Evolutionary conservation across 1,140 invertebrate species (phyloP), one percentile per base, ranked within the genome.

Genomic region (Oryzaephilus surinamensis): DNA sequence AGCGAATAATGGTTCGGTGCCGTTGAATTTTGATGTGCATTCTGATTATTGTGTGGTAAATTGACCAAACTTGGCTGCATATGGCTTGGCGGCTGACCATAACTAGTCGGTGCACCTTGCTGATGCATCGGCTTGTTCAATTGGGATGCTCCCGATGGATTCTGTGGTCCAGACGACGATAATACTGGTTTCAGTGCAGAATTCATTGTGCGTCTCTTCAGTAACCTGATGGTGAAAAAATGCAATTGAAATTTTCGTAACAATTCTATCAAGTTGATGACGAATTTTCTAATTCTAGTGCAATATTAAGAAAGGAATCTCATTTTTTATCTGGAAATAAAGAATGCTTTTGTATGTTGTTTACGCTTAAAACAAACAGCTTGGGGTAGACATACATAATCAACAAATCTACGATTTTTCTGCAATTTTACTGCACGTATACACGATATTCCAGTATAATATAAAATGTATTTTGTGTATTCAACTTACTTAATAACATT

Each of bases 151-250:
- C 38, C 44, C 21, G 45, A 31, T 32, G 63, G 54, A 52, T 65
- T 64, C 39, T 65, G 63, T 33, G 62, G 62, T 39, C 61, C 64
- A 39, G 65, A 55, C 50, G 66, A 58, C 41, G 66, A 55, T 46
- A 70, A 50, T 46, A 64, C 67, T 48, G 69, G 67, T 59, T 71
- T 70, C 58, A 70, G 54, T 54, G 67, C 64, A 57, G 69, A 69
- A 64, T 68, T 71, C 69, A 71, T 70, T 24, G 8, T n/a, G n/a
- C n/a, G n/a, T n/a, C n/a, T n/a, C n/a, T n/a, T n/a, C n/a, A n/a
- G n/a, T n/a, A n/a, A n/a, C n/a, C n/a, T n/a, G n/a, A n/a, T n/a
- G n/a, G n/a, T n/a, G 12, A 23, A 13, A 2, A 15, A 23, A 6
- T 21, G 12, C 19, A 10, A 11, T 15, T 12, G 8, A 23, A 23